phyloP scores from a whole-genome alignment of 2,113 vertebrate genomes.

The Hippoglossus stenolepis region DNA sequence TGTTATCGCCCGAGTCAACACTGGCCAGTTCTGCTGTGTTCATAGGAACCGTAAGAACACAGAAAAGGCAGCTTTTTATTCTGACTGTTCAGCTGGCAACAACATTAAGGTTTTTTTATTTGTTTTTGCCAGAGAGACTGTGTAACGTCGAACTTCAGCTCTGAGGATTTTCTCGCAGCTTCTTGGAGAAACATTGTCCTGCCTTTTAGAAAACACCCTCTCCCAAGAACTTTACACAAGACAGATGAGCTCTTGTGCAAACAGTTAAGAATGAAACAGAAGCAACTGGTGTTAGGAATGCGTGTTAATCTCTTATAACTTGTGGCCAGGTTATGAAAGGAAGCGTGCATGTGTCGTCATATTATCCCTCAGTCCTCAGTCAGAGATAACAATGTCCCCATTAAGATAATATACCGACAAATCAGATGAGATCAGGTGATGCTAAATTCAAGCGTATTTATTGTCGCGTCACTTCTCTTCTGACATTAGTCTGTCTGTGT shows the following conservation, averaged over 20 bases:
- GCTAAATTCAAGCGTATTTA: too few species aligned
- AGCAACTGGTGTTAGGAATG: background rate
- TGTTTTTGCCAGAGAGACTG: slow-evolving; percentile 28
- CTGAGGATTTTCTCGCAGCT: slow-evolving; percentile 27
- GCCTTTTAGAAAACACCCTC: background rate
- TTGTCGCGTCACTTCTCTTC: too few species aligned
- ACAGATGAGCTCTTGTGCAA: background rate
- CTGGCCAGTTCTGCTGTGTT: slow-evolving; percentile 22
- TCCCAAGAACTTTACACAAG: slow-evolving; percentile 28
- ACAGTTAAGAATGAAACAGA: slow-evolving; percentile 14
- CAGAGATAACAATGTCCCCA: slow-evolving; percentile 4
- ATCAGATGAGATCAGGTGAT: background rate
- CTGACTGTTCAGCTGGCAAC: slow-evolving; percentile 15
- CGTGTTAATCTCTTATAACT: background rate
- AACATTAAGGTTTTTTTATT: slow-evolving; percentile 17
- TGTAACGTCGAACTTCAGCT: background rate
- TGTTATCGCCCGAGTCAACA: slow-evolving; percentile 24
- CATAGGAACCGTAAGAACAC: slow-evolving; percentile 36
- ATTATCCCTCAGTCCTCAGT: background rate
- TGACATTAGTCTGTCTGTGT: background rate
- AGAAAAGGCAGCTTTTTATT: slow-evolving; percentile 23
- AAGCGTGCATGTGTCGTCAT: background rate
- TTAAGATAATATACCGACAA: background rate
- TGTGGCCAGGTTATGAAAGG: background rate
- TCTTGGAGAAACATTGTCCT: slow-evolving; percentile 25